Percentiles rank a stretch among this genome's conserved stretches.
Evolutionary conservation across 2,888 invertebrate genomes (phyloP).

Genomic region (Dichetophora obliterata): DNA sequence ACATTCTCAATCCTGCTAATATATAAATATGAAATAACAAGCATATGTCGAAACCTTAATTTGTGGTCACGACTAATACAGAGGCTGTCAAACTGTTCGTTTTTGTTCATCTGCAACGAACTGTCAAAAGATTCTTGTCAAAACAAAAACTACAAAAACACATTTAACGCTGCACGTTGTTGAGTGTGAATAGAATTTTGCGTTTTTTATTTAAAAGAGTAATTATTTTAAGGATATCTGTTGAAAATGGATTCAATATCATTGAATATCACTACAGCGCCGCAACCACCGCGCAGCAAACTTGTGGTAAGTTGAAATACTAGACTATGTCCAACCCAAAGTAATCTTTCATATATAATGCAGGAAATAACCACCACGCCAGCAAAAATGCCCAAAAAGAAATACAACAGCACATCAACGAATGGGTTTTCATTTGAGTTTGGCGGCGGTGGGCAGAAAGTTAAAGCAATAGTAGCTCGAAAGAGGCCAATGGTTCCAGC

Average conservation of each 20-base stretch:
- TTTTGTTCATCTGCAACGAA: background rate
- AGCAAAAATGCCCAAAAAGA: slow-evolving; percentile 11
- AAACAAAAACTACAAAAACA: slow-evolving; percentile 28
- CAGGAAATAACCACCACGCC: slow-evolving; percentile 6
- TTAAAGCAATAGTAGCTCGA: slow-evolving; percentile 66
- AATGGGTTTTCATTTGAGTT: slow-evolving; percentile 59
- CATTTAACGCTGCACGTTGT: slow-evolving; percentile 42
- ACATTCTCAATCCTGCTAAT: too few species aligned
- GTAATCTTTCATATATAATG: background rate
- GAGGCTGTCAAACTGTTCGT: background rate
- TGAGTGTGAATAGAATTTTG: background rate
- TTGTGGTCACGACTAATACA: background rate
- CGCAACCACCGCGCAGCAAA: slow-evolving; percentile 51
- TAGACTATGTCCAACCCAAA: background rate
- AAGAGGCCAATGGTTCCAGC: slow-evolving; percentile 49
- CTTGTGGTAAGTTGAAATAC: slow-evolving; percentile 45
- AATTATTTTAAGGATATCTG: background rate
- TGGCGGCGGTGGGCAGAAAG: slow-evolving; percentile 56
- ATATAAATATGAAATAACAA: too few species aligned
- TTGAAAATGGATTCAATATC: slow-evolving; percentile 54
- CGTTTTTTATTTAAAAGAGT: background rate
- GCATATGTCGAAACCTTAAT: too few species aligned
- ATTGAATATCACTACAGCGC: slow-evolving; percentile 55
- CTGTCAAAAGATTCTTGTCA: background rate
- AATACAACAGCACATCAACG: slow-evolving; percentile 16